Evolutionary conservation across 2,888 invertebrate genomes (phyloP).

Genomic region (Phaedon cochleariae): DNA sequence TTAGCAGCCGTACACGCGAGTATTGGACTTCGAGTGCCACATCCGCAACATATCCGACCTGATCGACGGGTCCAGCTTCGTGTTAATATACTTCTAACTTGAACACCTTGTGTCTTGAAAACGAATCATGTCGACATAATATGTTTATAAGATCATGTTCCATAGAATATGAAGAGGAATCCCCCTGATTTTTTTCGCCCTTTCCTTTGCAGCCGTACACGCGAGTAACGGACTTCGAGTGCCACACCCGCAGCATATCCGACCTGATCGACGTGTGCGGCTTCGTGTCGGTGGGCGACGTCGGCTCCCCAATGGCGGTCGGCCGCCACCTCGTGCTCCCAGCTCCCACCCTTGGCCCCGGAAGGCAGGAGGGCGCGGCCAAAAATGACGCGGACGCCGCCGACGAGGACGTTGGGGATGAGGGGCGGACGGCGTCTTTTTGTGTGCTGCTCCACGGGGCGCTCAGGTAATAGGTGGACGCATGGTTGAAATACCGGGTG

Average conservation of each 20-base stretch:
- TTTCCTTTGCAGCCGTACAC: slow-evolving; percentile 59
- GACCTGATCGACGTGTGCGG: slow-evolving; percentile 85
- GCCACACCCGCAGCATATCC: slow-evolving; percentile 70
- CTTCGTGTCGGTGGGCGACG: slow-evolving; percentile 86
- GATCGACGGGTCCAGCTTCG: too few relatives aligned
- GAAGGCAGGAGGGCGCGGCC: slow-evolving; percentile 40
- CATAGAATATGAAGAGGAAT: too few relatives aligned
- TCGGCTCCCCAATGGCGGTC: slow-evolving; percentile 90
- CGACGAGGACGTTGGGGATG: slow-evolving; percentile 71
- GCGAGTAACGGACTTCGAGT: slow-evolving; percentile 72
- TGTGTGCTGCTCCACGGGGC: slow-evolving; percentile 94
- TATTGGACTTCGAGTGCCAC: too few relatives aligned
- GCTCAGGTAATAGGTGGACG: too few relatives aligned
- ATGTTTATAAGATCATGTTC: too few relatives aligned
- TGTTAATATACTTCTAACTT: too few relatives aligned
- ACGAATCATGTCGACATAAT: too few relatives aligned
- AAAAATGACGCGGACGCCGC: slow-evolving; percentile 50
- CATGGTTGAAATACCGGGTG: too few relatives aligned
- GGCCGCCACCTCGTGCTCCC: slow-evolving; percentile 92
- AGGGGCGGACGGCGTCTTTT: slow-evolving; percentile 85
- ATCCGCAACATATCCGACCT: too few relatives aligned
- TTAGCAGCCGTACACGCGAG: too few relatives aligned
- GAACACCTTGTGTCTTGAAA: too few relatives aligned
- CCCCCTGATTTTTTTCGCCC: too few relatives aligned
- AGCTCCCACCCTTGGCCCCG: slow-evolving; percentile 59